These are phyloP conservation scores for Drosophila tropicalis DNA, from an alignment of 1,140 invertebrate genomes.

Conservation along the genomic window DNA sequence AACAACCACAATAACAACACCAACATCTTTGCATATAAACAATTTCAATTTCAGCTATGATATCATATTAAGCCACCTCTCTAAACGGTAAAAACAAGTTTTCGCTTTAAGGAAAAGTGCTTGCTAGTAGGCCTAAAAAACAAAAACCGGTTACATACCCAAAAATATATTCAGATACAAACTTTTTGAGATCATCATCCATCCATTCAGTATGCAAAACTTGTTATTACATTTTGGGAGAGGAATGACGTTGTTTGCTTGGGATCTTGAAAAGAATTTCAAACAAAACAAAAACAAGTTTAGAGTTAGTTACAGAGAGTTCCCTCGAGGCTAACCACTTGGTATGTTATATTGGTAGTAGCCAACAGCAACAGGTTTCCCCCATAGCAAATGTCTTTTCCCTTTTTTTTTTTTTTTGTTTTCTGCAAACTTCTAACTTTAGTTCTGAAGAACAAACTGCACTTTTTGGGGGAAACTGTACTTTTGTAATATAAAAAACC, in stretches of 20 bases:
- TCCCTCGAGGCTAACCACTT: slow-evolving; percentile 49
- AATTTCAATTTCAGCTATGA: slow-evolving; percentile 39
- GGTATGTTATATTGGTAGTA: not conserved
- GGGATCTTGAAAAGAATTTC: not conserved
- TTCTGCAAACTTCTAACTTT: slow-evolving; percentile 38
- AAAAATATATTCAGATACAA: slow-evolving; percentile 19
- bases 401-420: slow-evolving; percentile 28
- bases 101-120: slow-evolving; percentile 35
- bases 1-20: not conserved
- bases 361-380: slow-evolving; percentile 54
- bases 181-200: slow-evolving; percentile 51
- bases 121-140: slow-evolving; percentile 37
- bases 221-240: slow-evolving; percentile 61
- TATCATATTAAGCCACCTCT: slow-evolving; percentile 48
- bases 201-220: slow-evolving; percentile 41
- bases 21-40: slow-evolving; percentile 4
- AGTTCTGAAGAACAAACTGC: slow-evolving; percentile 15
- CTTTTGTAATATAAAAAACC: slow-evolving; percentile 16
- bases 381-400: slow-evolving; percentile 34
- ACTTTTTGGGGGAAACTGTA: slow-evolving; percentile 12
- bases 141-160: slow-evolving; percentile 51
- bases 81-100: slow-evolving; percentile 49
- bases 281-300: slow-evolving; percentile 20
- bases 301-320: slow-evolving; percentile 23
- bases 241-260: slow-evolving; percentile 30